A percentile compares a stretch with the other conserved stretches of the same genome.
These are phyloP conservation scores for Eira barbara DNA, from an alignment of 2,113 vertebrate species.

Conservation along the genomic window DNA sequence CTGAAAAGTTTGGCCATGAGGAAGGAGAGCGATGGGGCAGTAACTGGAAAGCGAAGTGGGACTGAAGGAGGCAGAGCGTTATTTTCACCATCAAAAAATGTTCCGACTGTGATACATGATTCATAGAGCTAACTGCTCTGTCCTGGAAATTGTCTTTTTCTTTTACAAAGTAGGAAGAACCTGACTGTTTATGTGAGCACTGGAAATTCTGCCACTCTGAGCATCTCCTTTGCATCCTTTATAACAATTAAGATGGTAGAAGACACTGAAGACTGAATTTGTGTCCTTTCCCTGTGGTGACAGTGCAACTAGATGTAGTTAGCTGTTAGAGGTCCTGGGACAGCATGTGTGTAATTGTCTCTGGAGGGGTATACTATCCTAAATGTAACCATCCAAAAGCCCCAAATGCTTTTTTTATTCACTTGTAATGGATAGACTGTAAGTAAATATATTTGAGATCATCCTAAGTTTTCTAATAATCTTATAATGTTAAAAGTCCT, in stretches of 20 bases:
- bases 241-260: background rate
- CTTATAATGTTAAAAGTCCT: background rate
- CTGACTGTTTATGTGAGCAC: background rate
- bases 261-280: background rate
- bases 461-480: slow-evolving; percentile 10
- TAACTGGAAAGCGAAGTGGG: background rate
- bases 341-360: background rate
- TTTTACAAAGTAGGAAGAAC: background rate
- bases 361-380: background rate
- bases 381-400: background rate
- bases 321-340: background rate
- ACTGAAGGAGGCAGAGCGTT: background rate
- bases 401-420: background rate
- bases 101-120: background rate
- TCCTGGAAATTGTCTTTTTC: background rate
- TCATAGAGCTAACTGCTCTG: background rate
- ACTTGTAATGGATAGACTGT: background rate
- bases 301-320: background rate
- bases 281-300: background rate
- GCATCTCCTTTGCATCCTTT: background rate
- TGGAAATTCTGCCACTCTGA: background rate
- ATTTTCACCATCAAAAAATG: background rate
- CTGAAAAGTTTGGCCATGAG: background rate
- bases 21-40: background rate
- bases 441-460: background rate